phyloP scores from a whole-genome alignment of 2,888 invertebrate genomes.

The Lycocerus yunnanus region DNA sequence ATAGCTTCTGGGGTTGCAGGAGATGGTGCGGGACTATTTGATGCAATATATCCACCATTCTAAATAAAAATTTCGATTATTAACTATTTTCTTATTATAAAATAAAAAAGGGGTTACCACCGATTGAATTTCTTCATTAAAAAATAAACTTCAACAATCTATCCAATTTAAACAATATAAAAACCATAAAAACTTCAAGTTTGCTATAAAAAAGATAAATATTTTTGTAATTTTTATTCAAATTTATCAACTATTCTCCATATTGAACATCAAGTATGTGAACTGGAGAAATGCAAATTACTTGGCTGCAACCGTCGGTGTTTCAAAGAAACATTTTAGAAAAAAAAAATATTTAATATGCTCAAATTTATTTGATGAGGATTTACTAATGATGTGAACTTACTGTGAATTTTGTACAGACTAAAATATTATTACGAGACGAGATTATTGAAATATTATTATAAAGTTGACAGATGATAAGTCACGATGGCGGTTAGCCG shows the following conservation, averaged over 20 bases:
- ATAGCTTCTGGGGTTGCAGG: constrained; percentile 59
- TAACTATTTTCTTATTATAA: neutral
- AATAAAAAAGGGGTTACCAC: neutral
- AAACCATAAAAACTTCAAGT: neutral
- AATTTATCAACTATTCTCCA: neutral
- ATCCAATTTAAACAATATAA: neutral
- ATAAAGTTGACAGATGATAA: no score
- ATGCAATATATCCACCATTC: constrained; percentile 50
- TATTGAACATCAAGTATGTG: neutral
- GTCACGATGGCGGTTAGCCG: no score
- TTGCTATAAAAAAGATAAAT: neutral
- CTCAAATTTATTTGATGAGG: no score
- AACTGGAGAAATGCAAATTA: neutral
- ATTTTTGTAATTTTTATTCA: neutral
- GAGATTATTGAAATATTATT: no score
- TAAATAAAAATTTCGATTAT: neutral
- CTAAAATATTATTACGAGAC: no score
- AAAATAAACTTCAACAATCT: neutral
- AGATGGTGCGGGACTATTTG: constrained; percentile 59
- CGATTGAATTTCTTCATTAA: neutral
- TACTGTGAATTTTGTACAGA: no score
- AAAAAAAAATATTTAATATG: neutral
- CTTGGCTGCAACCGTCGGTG: neutral
- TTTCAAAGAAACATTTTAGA: neutral
- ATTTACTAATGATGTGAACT: no score